Conservation (phyloP, 2,797 vertebrate genomes). For the Notoglanidium macrostoma region DNA sequence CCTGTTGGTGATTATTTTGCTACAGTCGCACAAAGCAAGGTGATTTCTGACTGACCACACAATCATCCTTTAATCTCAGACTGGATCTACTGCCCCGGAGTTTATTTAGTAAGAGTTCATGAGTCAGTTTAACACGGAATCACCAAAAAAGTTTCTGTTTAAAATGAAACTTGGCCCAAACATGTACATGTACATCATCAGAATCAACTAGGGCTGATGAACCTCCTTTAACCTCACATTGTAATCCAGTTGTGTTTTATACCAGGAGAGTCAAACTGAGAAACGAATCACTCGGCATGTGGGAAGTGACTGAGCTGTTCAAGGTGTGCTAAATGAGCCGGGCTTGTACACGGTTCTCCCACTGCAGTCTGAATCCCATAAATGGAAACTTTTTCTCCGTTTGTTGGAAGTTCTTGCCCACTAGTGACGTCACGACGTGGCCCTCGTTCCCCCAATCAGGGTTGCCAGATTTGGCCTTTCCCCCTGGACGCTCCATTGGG, state of each 20-base stretch:
- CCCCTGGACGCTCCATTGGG: not conserved
- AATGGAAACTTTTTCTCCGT: not conserved
- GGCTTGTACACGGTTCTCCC: not conserved
- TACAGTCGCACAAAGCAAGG: not conserved
- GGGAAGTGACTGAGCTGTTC: not conserved
- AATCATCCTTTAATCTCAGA: not conserved
- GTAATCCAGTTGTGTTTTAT: not conserved
- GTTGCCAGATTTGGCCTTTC: not conserved
- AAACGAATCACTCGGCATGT: not conserved
- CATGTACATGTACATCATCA: not conserved
- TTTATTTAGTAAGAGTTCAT: not conserved
- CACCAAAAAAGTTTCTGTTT: not conserved
- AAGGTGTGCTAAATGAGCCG: not conserved
- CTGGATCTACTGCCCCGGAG: not conserved
- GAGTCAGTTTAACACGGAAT: not conserved
- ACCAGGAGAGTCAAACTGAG: not conserved
- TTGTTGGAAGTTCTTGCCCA: not conserved
- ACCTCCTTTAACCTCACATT: no score
- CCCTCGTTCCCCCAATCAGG: fast-evolving
- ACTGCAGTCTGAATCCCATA: not conserved
- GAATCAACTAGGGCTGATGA: not conserved
- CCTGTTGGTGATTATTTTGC: not conserved
- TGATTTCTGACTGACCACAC: not conserved
- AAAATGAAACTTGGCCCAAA: not conserved
- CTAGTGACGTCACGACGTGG: not conserved